Conservation (phyloP, 2,888 invertebrate genomes). For the Seladonia tumulorum region DNA sequence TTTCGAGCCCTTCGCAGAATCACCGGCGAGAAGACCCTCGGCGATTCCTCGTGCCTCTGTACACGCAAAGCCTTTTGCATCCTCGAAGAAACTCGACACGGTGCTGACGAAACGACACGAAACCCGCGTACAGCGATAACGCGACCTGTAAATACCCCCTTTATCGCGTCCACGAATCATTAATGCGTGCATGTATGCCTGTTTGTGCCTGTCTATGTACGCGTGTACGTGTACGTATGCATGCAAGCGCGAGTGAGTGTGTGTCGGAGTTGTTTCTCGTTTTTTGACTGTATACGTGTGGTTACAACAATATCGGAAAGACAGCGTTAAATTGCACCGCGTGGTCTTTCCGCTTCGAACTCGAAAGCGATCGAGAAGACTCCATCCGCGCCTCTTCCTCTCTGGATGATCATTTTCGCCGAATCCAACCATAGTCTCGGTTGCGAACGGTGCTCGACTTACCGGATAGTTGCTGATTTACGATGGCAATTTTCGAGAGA, state of each 20-base stretch:
- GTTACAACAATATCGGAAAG: not conserved
- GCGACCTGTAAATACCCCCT: slow-evolving; percentile 62
- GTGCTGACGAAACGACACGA: slow-evolving; percentile 12
- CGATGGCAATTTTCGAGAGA: not conserved
- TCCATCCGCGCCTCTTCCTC: slow-evolving; percentile 1
- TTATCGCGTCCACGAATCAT: slow-evolving; percentile 55
- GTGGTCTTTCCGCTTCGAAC: not conserved
- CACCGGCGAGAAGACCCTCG: not conserved
- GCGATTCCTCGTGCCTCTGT: slow-evolving; percentile 10
- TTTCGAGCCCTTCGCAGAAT: not conserved
- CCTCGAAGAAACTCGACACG: not conserved
- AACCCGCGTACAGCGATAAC: slow-evolving; percentile 15
- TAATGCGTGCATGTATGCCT: slow-evolving; percentile 57
- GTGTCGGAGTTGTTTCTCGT: slow-evolving; percentile 32
- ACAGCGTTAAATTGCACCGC: not conserved
- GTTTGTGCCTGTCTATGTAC: not conserved
- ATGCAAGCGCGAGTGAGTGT: not conserved
- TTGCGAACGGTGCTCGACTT: not conserved
- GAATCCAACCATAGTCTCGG: not conserved
- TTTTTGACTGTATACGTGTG: slow-evolving; percentile 22
- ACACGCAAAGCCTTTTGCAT: slow-evolving; percentile 55
- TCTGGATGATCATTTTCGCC: not conserved
- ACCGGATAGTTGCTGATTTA: not conserved
- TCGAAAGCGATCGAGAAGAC: not conserved
- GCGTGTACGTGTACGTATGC: not conserved